Percentiles rank a stretch among this genome's conserved stretches.
phyloP scores from a whole-genome alignment of 1,140 invertebrate species.

The Heliconius melpomene region DNA sequence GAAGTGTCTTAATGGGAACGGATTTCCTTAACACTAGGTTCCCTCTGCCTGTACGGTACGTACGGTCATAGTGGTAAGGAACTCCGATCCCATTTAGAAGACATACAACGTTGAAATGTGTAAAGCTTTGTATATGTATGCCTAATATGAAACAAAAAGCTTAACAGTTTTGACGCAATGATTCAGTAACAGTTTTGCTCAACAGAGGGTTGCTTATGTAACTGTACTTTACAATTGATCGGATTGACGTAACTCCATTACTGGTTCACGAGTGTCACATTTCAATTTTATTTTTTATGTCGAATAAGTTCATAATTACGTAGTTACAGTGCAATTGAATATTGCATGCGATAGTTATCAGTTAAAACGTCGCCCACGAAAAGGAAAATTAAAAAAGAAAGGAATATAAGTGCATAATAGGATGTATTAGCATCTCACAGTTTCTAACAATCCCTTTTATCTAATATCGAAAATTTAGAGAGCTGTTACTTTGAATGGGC shows the following conservation, averaged over 20 bases:
- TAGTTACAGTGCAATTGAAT: neutral
- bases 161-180: constrained; percentile 45
- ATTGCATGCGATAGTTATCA: neutral
- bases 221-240: constrained; percentile 40
- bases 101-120: neutral
- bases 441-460: no score
- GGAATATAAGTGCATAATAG: no score
- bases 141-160: constrained; percentile 27
- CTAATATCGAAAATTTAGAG: no score
- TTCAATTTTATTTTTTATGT: neutral
- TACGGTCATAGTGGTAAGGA: no score
- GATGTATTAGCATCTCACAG: no score
- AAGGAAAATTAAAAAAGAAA: no score
- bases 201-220: constrained; percentile 39
- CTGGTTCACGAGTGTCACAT: constrained; percentile 3
- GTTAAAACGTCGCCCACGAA: neutral
- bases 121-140: neutral
- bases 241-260: constrained; percentile 50
- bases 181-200: constrained; percentile 46
- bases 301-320: neutral
- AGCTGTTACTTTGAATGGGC: no score
- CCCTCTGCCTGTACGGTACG: no score
- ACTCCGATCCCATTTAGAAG: no score
- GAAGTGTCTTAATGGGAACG: no score
- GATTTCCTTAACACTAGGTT: no score